Conservation (phyloP, 2,797 vertebrate genomes). For the Hafferia zeledoni region DNA sequence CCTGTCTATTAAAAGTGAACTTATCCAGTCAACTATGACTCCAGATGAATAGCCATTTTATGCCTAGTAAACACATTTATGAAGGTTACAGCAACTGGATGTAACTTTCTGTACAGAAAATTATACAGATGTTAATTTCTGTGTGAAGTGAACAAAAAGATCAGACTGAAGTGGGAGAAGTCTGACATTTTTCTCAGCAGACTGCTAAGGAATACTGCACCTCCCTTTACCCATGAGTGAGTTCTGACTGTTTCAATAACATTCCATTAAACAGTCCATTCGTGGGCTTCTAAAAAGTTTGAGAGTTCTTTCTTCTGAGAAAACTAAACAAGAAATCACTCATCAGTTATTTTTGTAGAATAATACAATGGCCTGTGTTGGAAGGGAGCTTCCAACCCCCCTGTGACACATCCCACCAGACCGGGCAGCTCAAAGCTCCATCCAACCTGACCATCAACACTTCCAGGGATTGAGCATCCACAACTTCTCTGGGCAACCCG, state of each 20-base stretch:
- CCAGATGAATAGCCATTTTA: background rate
- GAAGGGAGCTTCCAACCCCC: background rate
- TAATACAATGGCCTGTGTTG: background rate
- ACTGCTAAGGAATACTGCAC: background rate
- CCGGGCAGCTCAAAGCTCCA: background rate
- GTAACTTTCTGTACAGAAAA: background rate
- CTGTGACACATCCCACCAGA: background rate
- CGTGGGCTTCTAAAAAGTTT: background rate
- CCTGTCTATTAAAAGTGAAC: background rate
- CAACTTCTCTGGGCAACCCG: background rate
- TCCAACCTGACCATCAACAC: background rate
- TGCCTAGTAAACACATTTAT: background rate
- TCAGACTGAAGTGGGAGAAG: background rate
- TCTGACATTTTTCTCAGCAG: background rate
- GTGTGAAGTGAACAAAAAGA: background rate
- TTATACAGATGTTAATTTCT: fast-evolving
- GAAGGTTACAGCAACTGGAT: background rate
- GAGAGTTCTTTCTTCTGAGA: background rate
- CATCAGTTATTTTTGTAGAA: background rate
- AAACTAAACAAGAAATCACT: background rate
- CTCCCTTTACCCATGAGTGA: background rate
- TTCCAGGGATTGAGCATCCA: fast-evolving
- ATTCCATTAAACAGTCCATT: background rate
- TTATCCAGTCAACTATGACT: background rate
- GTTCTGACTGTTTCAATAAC: background rate